Conservation (phyloP, 2,113 vertebrate genomes). For the Mirza zaza region DNA sequence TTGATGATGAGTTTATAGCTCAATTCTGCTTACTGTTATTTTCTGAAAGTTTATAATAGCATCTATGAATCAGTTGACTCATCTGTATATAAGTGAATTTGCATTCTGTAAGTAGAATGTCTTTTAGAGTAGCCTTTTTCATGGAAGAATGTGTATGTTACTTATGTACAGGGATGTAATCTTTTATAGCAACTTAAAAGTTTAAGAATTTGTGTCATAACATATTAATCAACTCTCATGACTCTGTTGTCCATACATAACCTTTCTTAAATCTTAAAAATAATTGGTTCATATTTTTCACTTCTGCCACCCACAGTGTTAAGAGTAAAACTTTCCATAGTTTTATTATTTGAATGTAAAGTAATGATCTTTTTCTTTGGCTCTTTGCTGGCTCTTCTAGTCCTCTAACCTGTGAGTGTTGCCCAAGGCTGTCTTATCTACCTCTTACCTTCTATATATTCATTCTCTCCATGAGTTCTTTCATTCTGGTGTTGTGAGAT, state of each 20-base stretch:
- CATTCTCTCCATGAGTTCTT: conserved; percentile 9
- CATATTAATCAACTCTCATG: background rate
- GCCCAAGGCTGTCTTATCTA: background rate
- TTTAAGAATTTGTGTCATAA: conserved; percentile 29
- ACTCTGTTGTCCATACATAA: background rate
- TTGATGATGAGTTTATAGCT: conserved; percentile 37
- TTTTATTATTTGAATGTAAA: conserved; percentile 35
- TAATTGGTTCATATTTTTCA: conserved; percentile 32
- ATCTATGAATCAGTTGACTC: conserved; percentile 27
- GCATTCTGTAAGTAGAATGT: conserved; percentile 17
- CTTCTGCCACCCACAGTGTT: background rate
- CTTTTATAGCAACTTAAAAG: conserved; percentile 28
- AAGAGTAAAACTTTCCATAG: background rate
- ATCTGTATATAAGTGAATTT: background rate
- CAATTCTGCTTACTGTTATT: conserved; percentile 63
- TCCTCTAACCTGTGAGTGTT: background rate
- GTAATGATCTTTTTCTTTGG: background rate
- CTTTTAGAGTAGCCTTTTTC: background rate
- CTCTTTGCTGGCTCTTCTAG: background rate
- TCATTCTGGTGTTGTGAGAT: conserved; percentile 28
- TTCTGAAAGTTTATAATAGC: conserved; percentile 50
- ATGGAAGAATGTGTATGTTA: background rate
- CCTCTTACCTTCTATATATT: background rate
- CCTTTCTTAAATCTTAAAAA: conserved; percentile 31
- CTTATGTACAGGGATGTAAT: background rate